Percentiles rank a stretch among this genome's conserved stretches.
Conservation (phyloP, 2,113 vertebrate genomes). For the Pholis gunnellus region DNA sequence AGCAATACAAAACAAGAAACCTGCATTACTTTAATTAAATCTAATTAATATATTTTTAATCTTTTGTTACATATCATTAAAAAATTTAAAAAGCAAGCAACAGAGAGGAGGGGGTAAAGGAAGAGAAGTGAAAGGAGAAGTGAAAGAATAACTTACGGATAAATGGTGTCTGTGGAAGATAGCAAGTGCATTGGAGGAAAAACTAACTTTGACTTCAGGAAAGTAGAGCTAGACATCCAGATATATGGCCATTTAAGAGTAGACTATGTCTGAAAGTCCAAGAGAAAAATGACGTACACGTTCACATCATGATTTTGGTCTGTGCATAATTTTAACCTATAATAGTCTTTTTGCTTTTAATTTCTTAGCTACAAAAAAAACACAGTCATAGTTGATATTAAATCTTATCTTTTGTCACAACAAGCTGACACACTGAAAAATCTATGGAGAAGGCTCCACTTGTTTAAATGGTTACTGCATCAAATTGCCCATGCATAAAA, state of each 20-base stretch:
- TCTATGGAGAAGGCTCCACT: neutral
- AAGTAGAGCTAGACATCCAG: neutral
- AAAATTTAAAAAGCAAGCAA: neutral
- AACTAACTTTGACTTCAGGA: neutral
- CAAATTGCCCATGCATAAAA: conserved; percentile 10
- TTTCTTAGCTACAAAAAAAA: neutral
- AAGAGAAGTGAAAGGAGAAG: too few relatives aligned
- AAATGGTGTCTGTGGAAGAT: neutral
- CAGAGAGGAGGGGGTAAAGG: neutral
- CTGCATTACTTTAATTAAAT: neutral
- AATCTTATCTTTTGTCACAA: neutral
- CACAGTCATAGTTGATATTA: neutral
- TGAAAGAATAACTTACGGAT: neutral
- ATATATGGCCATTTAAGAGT: neutral
- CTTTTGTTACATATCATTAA: neutral
- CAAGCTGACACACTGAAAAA: conserved; percentile 7
- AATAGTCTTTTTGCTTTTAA: neutral
- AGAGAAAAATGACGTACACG: neutral
- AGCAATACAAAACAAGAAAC: neutral
- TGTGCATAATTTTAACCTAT: neutral
- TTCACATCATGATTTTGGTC: neutral
- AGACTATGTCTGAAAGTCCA: neutral
- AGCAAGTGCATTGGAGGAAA: neutral
- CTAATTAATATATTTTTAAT: neutral
- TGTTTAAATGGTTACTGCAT: conserved; percentile 33